A percentile compares a stretch with the other conserved stretches of the same genome.
These are phyloP conservation scores for Botia almorhae DNA, from an alignment of 2,797 vertebrate genomes.

Conservation along the genomic window DNA sequence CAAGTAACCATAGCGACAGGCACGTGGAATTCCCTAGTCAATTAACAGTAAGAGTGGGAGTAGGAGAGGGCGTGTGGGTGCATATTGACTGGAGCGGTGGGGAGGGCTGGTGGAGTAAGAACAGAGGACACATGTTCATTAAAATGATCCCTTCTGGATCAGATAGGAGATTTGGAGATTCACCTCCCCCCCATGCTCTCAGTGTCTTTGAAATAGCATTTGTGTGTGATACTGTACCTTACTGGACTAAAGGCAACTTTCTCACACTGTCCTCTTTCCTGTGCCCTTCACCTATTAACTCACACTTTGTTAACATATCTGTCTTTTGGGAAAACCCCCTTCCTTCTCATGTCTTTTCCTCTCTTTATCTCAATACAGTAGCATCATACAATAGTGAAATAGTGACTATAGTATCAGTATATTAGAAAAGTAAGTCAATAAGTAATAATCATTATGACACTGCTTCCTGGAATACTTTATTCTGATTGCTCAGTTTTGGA, in stretches of 20 bases:
- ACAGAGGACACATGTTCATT: conserved; percentile 75
- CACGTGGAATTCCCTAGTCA: conserved; percentile 62
- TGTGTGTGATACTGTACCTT: conserved; percentile 30
- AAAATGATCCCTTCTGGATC: conserved; percentile 66
- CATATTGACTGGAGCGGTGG: conserved; percentile 59
- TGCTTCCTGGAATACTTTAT: not conserved
- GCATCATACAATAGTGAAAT: not conserved
- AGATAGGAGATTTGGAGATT: conserved; percentile 19
- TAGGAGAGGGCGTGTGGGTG: conserved; percentile 34
- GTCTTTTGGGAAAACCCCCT: conserved; percentile 3
- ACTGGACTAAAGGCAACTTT: conserved; percentile 33
- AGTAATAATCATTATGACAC: not conserved
- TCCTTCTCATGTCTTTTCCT: conserved; percentile 19
- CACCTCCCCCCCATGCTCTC: not conserved
- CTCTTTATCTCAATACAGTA: not conserved
- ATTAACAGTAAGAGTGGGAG: conserved; percentile 65
- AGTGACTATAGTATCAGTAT: no score
- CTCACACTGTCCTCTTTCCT: conserved; percentile 42
- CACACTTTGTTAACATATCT: not conserved
- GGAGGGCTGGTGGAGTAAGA: conserved; percentile 68
- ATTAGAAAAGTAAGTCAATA: no score
- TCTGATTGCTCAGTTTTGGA: not conserved
- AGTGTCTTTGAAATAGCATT: conserved; percentile 20
- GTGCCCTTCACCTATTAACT: conserved; percentile 24
- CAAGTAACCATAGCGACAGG: conserved; percentile 54